Evolutionary conservation across 64 coral and sea anemone species (phyloP), one percentile per base, ranked within the genome.

Genomic region (Porites lutea): DNA sequence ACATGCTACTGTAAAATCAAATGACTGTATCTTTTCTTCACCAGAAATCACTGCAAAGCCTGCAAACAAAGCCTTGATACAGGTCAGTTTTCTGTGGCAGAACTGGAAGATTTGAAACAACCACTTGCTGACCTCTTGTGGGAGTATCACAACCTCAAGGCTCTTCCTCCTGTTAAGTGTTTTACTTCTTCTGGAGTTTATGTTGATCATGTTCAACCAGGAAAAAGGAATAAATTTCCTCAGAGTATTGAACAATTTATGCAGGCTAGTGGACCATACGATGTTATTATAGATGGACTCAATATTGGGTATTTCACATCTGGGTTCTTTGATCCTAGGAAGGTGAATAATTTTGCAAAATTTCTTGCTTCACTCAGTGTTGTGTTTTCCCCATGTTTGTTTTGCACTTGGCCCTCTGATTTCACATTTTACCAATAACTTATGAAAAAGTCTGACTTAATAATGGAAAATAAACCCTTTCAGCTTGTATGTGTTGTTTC

Each of bases 271-370:
- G 95, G 95, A 43, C 95, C 87, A 22, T 97, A 97, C 94, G 95
- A 94, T 52, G 77, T 97, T 3, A 83, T 97, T 3, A 27, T 97
- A 51, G 95, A 97, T 97, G 92, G 88, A 59, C 69, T 97, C 43
- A 97, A 97, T 77, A 57, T 94, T 48, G 95, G 82, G 15, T 96
- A 81, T 71, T 50, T 18, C 48, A 10, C 19, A 72, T 57, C 54
- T 4, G 90, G 74, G 8, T 23, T 68, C 78, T 88, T 97, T 88
- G 82, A 73, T 86, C 48, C 94, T 70, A 63, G 71, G 13, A 78
- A 92, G 83, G 94, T 95, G 23, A 67, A 72, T 86, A 49, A 7
- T 76, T 46, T 48, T 9, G 12, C 54, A 57, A 57, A 57, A 7
- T 9, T 7, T 57, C 54, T 9, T 9, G 12, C 54, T 12, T 57